Base-by-base conservation (phyloP, 2,797 vertebrate species). In the Anabacerthia variegaticeps region DNA sequence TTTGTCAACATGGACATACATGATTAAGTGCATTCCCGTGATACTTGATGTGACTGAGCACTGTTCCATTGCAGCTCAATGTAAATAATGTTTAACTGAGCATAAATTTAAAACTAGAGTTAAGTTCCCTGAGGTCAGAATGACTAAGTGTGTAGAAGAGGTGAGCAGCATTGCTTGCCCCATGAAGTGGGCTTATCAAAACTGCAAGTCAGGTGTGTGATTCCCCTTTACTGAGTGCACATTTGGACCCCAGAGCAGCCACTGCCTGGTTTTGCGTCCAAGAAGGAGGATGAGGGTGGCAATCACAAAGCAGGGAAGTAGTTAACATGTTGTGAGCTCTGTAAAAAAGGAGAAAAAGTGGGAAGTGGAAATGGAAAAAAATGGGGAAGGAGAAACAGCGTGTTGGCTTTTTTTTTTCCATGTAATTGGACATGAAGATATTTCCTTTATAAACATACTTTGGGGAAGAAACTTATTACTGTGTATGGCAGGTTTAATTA, bases 31-130 rank as follows among this genome's bases (percentile, higher is more conserved):
- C 66, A n/a, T 78, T 89, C 69, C 55, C 1, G 6, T 82, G 74
- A 49, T 36, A 20, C 30, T 34, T 81, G 68, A 34, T 76, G n/a
- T 32, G 71, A 52, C 23, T 54, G 83, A 88, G 46, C 52, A 15
- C 63, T 85, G 67, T 52, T 94, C 55, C 28, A 5, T 30, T 85
- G 83, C 71, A 55, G 36, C 62, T 51, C 71, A 37, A 21, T 65
- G 72, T 65, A 87, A 95, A 73, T 69, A 86, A 78, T 67, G 63
- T 91, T 95, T 92, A 94, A 91, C 79, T 58, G 44, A 76, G 59
- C 48, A 66, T 46, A 48, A 54, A 65, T 92, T 62, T 82, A 76
- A 59, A 88, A 68, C 59, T 63, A 48, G 55, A 10, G 34, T 80
- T 46, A 21, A 52, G 61, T 74, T 92, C 54, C 54, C 76, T 14